A percentile compares a stretch with the other conserved stretches of the same genome.
These are phyloP conservation scores for Ptychoptera contaminata DNA, from an alignment of 2,888 invertebrate genomes.

Conservation along the genomic window DNA sequence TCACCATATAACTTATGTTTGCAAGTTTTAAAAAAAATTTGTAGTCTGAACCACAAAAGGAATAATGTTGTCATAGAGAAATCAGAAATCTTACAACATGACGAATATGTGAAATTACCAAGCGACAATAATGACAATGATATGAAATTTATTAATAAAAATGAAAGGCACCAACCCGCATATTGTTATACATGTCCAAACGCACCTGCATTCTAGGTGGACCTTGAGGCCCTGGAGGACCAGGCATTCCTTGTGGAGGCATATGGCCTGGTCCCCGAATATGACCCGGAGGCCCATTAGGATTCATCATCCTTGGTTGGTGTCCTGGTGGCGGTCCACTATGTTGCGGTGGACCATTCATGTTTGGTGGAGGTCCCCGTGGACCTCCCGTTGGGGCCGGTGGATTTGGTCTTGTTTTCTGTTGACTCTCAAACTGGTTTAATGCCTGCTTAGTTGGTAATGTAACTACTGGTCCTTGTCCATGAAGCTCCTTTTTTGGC, in stretches of 20 bases:
- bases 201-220: conserved; percentile 44
- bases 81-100: too few relatives aligned
- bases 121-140: too few relatives aligned
- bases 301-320: conserved; percentile 42
- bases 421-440: conserved; percentile 81
- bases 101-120: too few relatives aligned
- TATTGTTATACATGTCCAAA: conserved; percentile 1
- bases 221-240: conserved; percentile 41
- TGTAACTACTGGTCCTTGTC: conserved; percentile 87
- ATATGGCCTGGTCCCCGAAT: conserved; percentile 39
- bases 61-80: too few relatives aligned
- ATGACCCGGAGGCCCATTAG: conserved; percentile 37
- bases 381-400: conserved; percentile 41
- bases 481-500: conserved; percentile 90
- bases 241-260: conserved; percentile 37
- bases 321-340: conserved; percentile 34
- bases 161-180: too few relatives aligned
- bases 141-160: too few relatives aligned
- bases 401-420: conserved; percentile 74
- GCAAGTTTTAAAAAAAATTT: too few relatives aligned
- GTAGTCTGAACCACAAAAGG: too few relatives aligned
- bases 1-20: too few relatives aligned
- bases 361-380: conserved; percentile 27
- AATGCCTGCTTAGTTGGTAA: conserved; percentile 83
- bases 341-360: conserved; percentile 33